Base-by-base conservation (phyloP, 2,113 vertebrate genomes). In the Nansenia antarctica region DNA sequence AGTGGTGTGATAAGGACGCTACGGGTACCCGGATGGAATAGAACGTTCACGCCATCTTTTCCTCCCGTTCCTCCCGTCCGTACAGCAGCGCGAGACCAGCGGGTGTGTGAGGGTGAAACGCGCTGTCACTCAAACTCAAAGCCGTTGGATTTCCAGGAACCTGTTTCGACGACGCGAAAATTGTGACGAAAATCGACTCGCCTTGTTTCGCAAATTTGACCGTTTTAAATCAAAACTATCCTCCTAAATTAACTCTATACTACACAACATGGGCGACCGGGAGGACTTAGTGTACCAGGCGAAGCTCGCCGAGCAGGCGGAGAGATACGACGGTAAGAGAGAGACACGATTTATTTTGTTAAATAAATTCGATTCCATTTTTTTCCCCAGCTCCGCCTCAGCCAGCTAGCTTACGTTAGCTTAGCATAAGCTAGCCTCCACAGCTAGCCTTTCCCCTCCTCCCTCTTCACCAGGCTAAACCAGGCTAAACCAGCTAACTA, bases 291-390 rank as follows among this genome's bases (percentile, higher is more conserved):
- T 99, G 81, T 98, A 96, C 83, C 94, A 97, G 92, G 97, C 97
- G 79, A 99, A 99, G 87, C 94, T 99, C 72, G 97, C 97, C 79
- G 97, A 99, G 84, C 97, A 99, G 89, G 97, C 95, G 39, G 97
- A 99, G 90, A 91, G 96, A 92, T 98, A 98, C 78, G 96, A 98
- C 90, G 96, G 96, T 98, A 93, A 95, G 92, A 71, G 18, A 6
- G 35, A 32, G 90, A 1, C 42, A 63, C 79, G 2, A 27, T 57
- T 9, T n/a, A n/a, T 30, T 65, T 20, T 32, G 45, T 54, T 66
- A 45, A 35, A 42, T 65, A 34, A 30, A 35, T 82, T 80, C 68
- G 35, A 70, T 57, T 73, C 34, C 26, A 69, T 65, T 62, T 31
- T 47, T 22, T 9, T 31, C 1, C 0, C n/a, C n/a, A n/a, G n/a